Base-by-base conservation (phyloP, 2,888 invertebrate genomes). In the Dolomedes plantarius region DNA sequence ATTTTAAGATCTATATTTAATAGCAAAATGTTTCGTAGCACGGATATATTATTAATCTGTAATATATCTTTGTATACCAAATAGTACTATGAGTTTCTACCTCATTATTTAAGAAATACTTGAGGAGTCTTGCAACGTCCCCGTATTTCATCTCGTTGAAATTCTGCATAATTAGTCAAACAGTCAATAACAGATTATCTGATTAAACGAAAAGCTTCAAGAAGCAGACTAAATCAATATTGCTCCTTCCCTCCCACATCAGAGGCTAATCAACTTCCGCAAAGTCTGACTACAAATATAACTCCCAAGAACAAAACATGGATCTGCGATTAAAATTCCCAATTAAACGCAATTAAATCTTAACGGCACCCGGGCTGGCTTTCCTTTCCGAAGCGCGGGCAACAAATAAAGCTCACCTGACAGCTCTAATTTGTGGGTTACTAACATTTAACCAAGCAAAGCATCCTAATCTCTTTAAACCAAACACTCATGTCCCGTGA, bases 351-450 rank as follows among this genome's bases (percentile, higher is more conserved):
- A 56, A 56, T 56, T 56, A 56, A 16, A 56, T 23, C 19, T 56
- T 56, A 56, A 56, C 32, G 36, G 28, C 28, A 7, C 36, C 32
- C n/a, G n/a, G 31, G n/a, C n/a, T n/a, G 7, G 19, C 9, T n/a
- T 19, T 19, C 28, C 67, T 36, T 32, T 19, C 67, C 16, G 16
- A 28, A 16, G 29, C n/a, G n/a, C 29, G 27, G 32, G 67, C 67
- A 56, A 81, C 65, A 81, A 74, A 68, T 56, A 62, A 79, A 71
- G 46, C 39, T n/a, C 29, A 79, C 36, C 50, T 39, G 23, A 31
- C 71, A 27, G 32, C 39, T 36, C 74, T 56, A 56, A 56, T 56
- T 56, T 41, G 39, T 65, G 31, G 65, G 29, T 65, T 65, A 65
- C 65, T 29, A 29, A 65, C 65, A 65, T 65, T 65, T 65, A 65